Percentiles rank a stretch among this genome's conserved stretches.
Conservation (phyloP, 2,113 vertebrate species). For the Mobula birostris region DNA sequence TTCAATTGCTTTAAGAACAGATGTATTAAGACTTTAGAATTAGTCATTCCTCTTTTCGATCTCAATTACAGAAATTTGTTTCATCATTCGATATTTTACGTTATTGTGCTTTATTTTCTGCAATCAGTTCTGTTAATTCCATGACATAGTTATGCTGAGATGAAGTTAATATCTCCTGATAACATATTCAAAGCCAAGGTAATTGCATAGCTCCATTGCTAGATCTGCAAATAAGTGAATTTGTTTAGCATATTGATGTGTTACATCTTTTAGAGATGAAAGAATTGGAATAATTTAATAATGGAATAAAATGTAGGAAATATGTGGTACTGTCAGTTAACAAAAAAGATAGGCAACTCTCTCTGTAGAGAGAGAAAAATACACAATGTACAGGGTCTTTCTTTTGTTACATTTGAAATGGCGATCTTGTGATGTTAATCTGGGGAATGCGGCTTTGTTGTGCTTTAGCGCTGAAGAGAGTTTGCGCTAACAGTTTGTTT, state of each 20-base stretch:
- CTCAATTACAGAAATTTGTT: neutral
- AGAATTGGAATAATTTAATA: neutral
- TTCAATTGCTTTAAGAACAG: constrained; percentile 72
- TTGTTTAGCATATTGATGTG: neutral
- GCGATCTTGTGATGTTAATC: too few species aligned
- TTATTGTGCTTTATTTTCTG: neutral
- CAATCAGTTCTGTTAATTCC: neutral
- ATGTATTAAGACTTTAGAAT: neutral
- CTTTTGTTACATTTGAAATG: too few species aligned
- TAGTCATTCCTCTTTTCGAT: neutral
- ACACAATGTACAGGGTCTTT: too few species aligned
- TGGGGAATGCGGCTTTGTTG: too few species aligned
- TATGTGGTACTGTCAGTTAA: neutral
- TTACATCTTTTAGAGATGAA: neutral
- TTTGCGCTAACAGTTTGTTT: too few species aligned
- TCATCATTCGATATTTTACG: neutral
- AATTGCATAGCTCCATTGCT: neutral
- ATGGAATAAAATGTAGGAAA: neutral
- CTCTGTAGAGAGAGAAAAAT: too few species aligned
- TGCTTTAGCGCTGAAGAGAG: too few species aligned
- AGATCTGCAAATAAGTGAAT: neutral
- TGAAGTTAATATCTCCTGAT: neutral
- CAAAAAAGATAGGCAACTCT: neutral
- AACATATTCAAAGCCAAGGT: neutral
- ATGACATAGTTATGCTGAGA: neutral